phyloP scores from a whole-genome alignment of 2,888 invertebrate genomes.

The Gortyna flavago region DNA sequence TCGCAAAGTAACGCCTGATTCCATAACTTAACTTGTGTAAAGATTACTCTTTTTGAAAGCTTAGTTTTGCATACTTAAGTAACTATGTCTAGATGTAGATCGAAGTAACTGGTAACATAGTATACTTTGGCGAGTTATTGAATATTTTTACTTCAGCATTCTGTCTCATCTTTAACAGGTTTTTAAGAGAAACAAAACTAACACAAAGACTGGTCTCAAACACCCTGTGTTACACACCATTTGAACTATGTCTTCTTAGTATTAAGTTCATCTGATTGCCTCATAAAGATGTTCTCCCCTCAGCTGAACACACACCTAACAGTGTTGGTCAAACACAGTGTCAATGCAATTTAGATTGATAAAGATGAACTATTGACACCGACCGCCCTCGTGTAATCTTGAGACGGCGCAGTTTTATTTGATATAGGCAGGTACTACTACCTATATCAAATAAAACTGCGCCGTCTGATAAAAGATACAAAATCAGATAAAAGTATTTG shows the following conservation, averaged over 20 bases:
- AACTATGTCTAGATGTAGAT: background rate
- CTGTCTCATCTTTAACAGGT: background rate
- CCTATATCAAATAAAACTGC: too few species aligned
- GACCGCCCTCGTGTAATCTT: slow-evolving; percentile 19
- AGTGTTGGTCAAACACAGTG: slow-evolving; percentile 46
- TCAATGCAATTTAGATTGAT: slow-evolving; percentile 47
- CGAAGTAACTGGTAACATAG: background rate
- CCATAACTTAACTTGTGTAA: background rate
- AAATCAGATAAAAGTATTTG: too few species aligned
- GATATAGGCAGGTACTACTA: too few species aligned
- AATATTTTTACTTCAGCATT: background rate
- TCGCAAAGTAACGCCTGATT: background rate
- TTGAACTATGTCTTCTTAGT: background rate
- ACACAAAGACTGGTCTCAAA: background rate
- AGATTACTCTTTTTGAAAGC: background rate
- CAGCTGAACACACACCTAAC: slow-evolving; percentile 19
- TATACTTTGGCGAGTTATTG: background rate
- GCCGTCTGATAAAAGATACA: too few species aligned
- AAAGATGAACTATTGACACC: slow-evolving; percentile 39
- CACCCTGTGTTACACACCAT: background rate
- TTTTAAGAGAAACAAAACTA: background rate
- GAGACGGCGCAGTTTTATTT: background rate
- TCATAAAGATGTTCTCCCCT: slow-evolving; percentile 53
- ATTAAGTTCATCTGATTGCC: slow-evolving; percentile 34
- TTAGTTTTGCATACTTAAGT: background rate